Base-by-base conservation (phyloP, 2,888 invertebrate genomes). In the Drosophila percnosoma region DNA sequence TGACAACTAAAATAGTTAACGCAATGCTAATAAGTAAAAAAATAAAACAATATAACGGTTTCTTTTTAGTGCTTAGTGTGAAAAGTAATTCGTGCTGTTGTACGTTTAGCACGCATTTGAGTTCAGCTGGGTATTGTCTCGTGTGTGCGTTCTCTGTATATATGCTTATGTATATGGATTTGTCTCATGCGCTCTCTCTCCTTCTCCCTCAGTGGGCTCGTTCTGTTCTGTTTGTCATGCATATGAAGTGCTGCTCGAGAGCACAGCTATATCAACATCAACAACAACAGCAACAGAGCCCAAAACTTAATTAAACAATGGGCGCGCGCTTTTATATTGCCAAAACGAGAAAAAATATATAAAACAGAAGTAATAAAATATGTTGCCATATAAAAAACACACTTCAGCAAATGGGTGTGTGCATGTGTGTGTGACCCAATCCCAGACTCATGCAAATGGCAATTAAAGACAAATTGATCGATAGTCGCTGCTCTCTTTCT, bases 391-490 rank as follows among this genome's bases (percentile, higher is more conserved):
- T 34, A 65, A 64, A 68, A n/a, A 34, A 60, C 51, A 8, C 6
- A 38, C 69, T 36, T 45, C n/a, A 74, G 73, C 61, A 81, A 78
- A 78, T 69, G 70, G 72, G 71, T 70, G 24, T 45, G 45, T 15
- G 24, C 8, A 24, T 45, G 45, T 45, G 13, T 45, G 24, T 24
- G 68, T 83, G 87, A 79, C 82, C 83, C 73, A 79, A 78, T 78
- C 73, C 45, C 66, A 80, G 68, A 55, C 75, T 60, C 79, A 87
- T 87, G 84, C 87, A 87, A 84, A 87, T 82, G 80, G 71, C 75
- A 80, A 84, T 84, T 82, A 80, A 84, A 73, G 75, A 80, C 82
- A 80, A 84, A 87, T 82, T 85, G 84, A 84, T 84, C 83, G 82
- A 82, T 76, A 68, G 65, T 72, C 68, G 54, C 54, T 64, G 49